Base-by-base conservation (phyloP, 2,113 vertebrate species). In the Clarias batrachus region DNA sequence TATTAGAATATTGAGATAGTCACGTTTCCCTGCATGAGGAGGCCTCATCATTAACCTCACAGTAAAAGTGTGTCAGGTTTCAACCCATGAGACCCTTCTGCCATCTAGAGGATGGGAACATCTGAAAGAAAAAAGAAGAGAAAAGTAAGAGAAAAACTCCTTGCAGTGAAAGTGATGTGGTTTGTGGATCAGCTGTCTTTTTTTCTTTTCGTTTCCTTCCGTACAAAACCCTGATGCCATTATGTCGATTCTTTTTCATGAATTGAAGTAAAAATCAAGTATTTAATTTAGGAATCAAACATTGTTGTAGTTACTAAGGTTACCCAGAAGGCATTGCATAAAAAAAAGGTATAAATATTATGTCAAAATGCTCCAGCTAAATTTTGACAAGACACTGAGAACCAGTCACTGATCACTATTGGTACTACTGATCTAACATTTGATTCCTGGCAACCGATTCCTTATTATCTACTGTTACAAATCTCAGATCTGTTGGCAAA, bases 11-110 rank as follows among this genome's bases (percentile, higher is more conserved):
- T 90, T 87, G 93, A 93, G 94, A 93, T 90, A 92, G 92, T 94
- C 93, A 93, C 91, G 91, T 93, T 95, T 90, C 90, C 87, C 88
- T 88, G 88, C 93, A 94, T 94, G 94, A 93, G 92, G 90, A 93
- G 90, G 91, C 91, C 89, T 82, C 88, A 89, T 93, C 92, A 94
- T 95, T 93, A 94, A 95, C 93, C 92, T 93, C 89, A 90, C 93
- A 89, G 88, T 30, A 48, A 86, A 86, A 81, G 52, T 37, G 27
- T 74, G 60, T 37, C 3, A 23, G 21, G 68, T 30, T 60, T 63
- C 7, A 25, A 4, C 88, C 68, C 78, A 87, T 91, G 92, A 92
- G 92, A 85, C 86, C 91, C 90, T 92, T 92, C 93, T 95, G 94
- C 94, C 94, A 94, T 93, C 94, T 94, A 89, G 90, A 91, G 94